These are phyloP conservation scores for Pseudopipra pipra DNA, from an alignment of 2,113 vertebrate species.

Conservation along the genomic window DNA sequence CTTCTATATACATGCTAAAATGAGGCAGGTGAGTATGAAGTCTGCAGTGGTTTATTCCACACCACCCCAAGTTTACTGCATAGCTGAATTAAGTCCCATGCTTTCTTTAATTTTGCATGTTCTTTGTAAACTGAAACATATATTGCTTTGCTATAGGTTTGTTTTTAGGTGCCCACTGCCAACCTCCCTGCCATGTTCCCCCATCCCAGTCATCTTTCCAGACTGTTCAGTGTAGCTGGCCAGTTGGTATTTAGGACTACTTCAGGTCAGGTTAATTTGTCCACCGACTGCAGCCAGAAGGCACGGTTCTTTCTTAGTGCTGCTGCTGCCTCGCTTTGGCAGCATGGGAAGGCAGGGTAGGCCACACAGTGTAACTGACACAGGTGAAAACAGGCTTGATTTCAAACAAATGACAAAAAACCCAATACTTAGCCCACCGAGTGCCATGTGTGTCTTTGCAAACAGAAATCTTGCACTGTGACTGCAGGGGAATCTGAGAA, in stretches of 20 bases:
- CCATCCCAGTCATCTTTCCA: background rate
- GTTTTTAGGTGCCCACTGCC: background rate
- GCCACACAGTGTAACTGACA: background rate
- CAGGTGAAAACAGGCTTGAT: background rate
- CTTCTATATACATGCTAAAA: slow-evolving; percentile 99
- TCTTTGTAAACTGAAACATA: background rate
- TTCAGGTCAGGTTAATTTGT: background rate
- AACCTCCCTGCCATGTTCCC: background rate
- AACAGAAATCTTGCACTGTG: background rate
- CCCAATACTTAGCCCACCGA: rapidly evolving
- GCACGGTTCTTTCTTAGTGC: background rate
- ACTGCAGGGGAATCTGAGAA: background rate
- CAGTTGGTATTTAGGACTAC: background rate
- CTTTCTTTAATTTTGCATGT: background rate
- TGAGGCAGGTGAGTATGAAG: slow-evolving; percentile 91
- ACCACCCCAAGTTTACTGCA: background rate
- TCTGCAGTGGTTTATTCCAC: background rate
- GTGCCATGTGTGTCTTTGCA: background rate
- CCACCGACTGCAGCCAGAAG: background rate
- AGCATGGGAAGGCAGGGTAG: background rate
- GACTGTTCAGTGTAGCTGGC: background rate
- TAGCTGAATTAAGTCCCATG: background rate
- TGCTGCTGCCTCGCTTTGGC: background rate
- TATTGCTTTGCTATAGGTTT: background rate
- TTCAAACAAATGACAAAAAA: background rate